phyloP scores from a whole-genome alignment of 2,888 invertebrate species.

The Gonocerus acuteangulatus region DNA sequence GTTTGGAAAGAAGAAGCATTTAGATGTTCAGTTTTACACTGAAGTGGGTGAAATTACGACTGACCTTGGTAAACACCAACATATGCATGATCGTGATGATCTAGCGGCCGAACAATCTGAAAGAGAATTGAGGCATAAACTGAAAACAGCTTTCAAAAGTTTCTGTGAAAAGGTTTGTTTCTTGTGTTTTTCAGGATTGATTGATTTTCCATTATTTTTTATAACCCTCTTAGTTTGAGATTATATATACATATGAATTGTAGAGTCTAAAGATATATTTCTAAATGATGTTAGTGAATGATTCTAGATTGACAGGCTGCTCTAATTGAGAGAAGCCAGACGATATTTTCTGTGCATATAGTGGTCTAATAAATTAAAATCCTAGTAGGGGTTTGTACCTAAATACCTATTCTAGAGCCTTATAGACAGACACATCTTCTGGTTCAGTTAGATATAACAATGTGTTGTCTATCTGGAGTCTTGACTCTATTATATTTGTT shows the following conservation, averaged over 20 bases:
- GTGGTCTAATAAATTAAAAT: too few species aligned
- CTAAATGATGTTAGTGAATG: too few species aligned
- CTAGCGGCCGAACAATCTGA: conserved; percentile 98
- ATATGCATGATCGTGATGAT: conserved; percentile 99
- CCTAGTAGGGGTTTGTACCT: too few species aligned
- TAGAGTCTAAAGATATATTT: background rate
- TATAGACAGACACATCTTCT: too few species aligned
- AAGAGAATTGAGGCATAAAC: conserved; percentile 87
- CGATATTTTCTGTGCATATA: too few species aligned
- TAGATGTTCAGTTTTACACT: conserved; percentile 98
- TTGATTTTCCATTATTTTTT: background rate
- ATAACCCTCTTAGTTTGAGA: background rate
- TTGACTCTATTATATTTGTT: too few species aligned
- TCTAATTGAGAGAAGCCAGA: too few species aligned
- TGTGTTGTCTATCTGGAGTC: too few species aligned
- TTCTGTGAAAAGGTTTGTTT: conserved; percentile 86
- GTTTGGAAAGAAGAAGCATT: conserved; percentile 99
- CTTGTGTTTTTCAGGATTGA: too few species aligned
- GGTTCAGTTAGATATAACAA: too few species aligned
- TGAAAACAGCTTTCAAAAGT: conserved; percentile 95
- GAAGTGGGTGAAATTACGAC: conserved; percentile 99
- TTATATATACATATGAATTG: background rate
- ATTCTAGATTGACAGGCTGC: too few species aligned
- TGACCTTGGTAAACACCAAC: conserved; percentile 97
- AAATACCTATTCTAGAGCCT: too few species aligned